Conservation (phyloP, 2,113 vertebrate genomes). For the Elachura formosa region DNA sequence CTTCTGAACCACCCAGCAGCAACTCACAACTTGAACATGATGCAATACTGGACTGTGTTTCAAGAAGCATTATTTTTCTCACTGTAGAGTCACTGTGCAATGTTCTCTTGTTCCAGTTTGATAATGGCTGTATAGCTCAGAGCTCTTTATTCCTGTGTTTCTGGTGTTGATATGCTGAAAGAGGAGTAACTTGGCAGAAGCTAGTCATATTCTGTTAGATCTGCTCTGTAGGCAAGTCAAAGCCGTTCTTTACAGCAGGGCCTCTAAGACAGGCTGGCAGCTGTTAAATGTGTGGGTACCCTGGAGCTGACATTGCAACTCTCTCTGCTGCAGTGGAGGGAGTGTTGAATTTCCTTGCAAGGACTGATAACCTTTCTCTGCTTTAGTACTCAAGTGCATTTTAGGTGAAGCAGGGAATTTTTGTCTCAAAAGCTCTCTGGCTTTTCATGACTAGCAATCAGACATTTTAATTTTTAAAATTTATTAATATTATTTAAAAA, state of each 20-base stretch:
- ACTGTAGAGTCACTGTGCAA: not conserved
- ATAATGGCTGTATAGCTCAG: not conserved
- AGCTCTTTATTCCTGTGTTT: not conserved
- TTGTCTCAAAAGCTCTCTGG: not conserved
- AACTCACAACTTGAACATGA: not conserved
- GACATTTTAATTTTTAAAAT: not conserved
- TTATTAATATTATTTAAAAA: not conserved
- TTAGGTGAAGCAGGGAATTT: not conserved
- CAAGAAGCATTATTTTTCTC: not conserved
- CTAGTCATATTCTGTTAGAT: not conserved
- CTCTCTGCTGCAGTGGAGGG: not conserved
- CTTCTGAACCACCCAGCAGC: not conserved
- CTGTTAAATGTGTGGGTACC: not conserved
- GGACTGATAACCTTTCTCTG: not conserved
- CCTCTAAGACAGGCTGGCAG: not conserved
- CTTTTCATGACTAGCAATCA: not conserved
- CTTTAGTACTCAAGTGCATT: not conserved
- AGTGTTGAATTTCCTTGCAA: not conserved
- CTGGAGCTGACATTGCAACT: not conserved
- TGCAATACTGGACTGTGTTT: not conserved
- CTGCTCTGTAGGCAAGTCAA: not conserved
- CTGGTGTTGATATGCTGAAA: not conserved
- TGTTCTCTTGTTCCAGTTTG: not conserved
- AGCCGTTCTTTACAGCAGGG: not conserved
- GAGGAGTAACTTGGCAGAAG: not conserved